phyloP scores from a whole-genome alignment of 2,888 invertebrate genomes.

The Amaurobius ferox region DNA sequence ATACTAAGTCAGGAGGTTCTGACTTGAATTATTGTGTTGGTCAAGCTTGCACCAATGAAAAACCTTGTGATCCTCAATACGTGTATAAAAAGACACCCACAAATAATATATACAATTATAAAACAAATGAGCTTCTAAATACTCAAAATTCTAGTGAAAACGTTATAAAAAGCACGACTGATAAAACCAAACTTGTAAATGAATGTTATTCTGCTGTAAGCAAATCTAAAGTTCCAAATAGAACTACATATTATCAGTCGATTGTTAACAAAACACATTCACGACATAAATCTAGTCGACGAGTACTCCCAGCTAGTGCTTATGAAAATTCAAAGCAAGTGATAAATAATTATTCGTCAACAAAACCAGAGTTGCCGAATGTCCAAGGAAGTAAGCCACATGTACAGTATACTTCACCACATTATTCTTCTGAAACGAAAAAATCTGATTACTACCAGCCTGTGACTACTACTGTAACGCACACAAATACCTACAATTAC shows the following conservation, averaged over 20 bases:
- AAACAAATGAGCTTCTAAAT: conserved; percentile 50
- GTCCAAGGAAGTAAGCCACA: conserved; percentile 26
- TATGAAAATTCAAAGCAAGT: conserved; percentile 54
- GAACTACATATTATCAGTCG: conserved; percentile 63
- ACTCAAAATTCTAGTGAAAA: conserved; percentile 49
- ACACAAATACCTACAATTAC: conserved; percentile 35
- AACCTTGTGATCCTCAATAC: conserved; percentile 58
- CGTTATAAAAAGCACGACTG: conserved; percentile 5
- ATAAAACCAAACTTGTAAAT: conserved; percentile 36
- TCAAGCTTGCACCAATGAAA: conserved; percentile 54
- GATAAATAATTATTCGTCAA: conserved; percentile 31
- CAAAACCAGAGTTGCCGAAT: conserved; percentile 25
- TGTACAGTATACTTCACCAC: conserved; percentile 45
- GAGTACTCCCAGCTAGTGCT: conserved; percentile 60
- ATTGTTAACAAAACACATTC: conserved; percentile 60
- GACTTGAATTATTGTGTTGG: conserved; percentile 37
- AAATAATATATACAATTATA: conserved; percentile 51
- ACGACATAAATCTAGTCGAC: conserved; percentile 53
- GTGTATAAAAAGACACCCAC: conserved; percentile 37
- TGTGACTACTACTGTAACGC: background rate
- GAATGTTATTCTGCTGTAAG: conserved; percentile 32
- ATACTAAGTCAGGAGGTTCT: conserved; percentile 15
- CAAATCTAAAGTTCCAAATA: conserved; percentile 51
- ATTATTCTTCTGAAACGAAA: conserved; percentile 42
- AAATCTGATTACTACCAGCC: conserved; percentile 50